Evolutionary conservation across 2,888 invertebrate genomes (phyloP), one percentile per base, ranked within the genome.

Genomic region (Dasypogon diadema): DNA sequence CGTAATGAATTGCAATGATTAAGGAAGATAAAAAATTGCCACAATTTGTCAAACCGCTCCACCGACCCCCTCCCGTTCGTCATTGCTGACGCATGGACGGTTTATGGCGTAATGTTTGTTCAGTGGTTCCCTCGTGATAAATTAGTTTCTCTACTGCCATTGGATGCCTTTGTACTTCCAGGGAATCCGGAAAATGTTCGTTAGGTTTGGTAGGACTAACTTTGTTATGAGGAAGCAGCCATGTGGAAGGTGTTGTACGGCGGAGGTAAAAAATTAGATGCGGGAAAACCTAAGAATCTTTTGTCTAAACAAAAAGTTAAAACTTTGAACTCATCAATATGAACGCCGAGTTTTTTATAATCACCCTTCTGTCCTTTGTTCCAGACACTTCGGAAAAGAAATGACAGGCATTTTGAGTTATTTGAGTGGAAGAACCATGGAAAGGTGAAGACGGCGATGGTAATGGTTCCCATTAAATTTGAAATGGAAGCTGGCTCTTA

Each of bases 1-100:
- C 79, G 78, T 81, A 80, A 80, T 80, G 81, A 81, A 80, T 80
- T 79, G 80, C 81, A 80, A 81, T 81, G 80, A 81, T 81, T 80
- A 79, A 79, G 80, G 78, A 78, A 78, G 79, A 80, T 80, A 80
- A 80, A 80, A 80, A 80, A 80, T 80, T 79, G 78, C 80, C 79
- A 79, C 79, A 80, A 81, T 81, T 80, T 81, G 80, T 81, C 81
- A 81, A 76, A 76, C 68, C 58, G 75, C 75, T 75, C 54, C 22
- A 37, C 42, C 46, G 18, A 8, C 55, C 73, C 75, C 68, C 74
- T n/a, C 22, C 63, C 51, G 16, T 5, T n/a, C 22, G 6, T 55
- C 48, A 73, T 34, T 77, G 74, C 74, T 77, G 77, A 76, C 78
- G 72, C 77, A 78, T 78, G 78, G 76, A 70, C 26, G 73, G 56